phyloP scores from a whole-genome alignment of 2,113 vertebrate genomes.

The Candoia aspera region DNA sequence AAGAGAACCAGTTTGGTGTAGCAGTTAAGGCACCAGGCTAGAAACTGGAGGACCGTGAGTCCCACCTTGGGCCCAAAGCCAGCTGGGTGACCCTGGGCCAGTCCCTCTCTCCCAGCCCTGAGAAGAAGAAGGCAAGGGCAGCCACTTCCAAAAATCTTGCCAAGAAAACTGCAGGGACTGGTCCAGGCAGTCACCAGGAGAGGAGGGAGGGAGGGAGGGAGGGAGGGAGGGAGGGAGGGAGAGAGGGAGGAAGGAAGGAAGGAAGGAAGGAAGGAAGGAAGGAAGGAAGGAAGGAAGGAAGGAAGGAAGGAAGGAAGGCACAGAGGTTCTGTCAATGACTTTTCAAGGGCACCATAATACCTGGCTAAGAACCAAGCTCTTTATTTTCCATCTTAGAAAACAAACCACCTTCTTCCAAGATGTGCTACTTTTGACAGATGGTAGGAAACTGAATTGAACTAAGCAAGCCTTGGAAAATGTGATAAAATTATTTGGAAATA shows the following conservation, averaged over 20 bases:
- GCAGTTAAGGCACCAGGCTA: neutral
- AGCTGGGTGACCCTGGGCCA: neutral
- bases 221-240: neutral
- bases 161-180: neutral
- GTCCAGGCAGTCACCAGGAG: neutral
- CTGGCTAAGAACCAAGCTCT: slow-evolving; percentile 13
- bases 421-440: slow-evolving; percentile 68
- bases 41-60: neutral
- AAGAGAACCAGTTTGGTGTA: too few relatives aligned
- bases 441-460: slow-evolving; percentile 71
- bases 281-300: neutral
- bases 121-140: neutral
- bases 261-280: neutral
- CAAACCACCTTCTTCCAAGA: slow-evolving; percentile 33
- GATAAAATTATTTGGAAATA: slow-evolving; percentile 67
- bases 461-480: slow-evolving; percentile 62
- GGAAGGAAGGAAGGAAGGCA: neutral
- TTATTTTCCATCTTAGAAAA: slow-evolving; percentile 44
- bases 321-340: neutral
- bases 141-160: neutral
- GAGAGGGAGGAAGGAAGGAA: neutral
- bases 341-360: neutral
- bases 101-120: neutral
- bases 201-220: too few relatives aligned
- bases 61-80: too few relatives aligned